Percentiles rank a stretch among this genome's conserved stretches.
Evolutionary conservation across 2,888 invertebrate genomes (phyloP).

Genomic region (Agrenia bidenticulata): DNA sequence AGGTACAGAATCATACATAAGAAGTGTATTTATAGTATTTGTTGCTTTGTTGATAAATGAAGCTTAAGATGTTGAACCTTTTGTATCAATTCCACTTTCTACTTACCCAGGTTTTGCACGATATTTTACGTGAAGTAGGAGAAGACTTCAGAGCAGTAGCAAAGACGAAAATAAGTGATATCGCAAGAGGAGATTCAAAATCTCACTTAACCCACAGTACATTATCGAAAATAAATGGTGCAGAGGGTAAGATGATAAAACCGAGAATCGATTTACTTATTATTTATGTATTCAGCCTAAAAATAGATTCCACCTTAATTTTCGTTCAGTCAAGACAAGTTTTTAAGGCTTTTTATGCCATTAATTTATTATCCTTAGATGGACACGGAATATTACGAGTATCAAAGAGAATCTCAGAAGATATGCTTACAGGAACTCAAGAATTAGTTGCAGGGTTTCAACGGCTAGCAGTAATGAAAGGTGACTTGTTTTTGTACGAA

Average conservation of each 20-base stretch:
- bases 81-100: background rate
- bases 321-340: background rate
- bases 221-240: slow-evolving; percentile 41
- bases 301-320: background rate
- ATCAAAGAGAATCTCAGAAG: slow-evolving; percentile 49
- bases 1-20: no score
- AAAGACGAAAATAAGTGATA: slow-evolving; percentile 53
- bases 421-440: slow-evolving; percentile 48
- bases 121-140: slow-evolving; percentile 52
- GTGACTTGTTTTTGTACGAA: slow-evolving; percentile 17
- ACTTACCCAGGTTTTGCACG: slow-evolving; percentile 43
- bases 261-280: no score
- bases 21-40: no score
- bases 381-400: slow-evolving; percentile 48
- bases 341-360: background rate
- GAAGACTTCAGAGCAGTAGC: slow-evolving; percentile 51
- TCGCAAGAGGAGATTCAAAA: slow-evolving; percentile 53
- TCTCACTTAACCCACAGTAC: slow-evolving; percentile 51
- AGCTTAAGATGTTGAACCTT: no score
- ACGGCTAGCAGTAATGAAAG: slow-evolving; percentile 41
- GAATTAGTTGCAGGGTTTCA: slow-evolving; percentile 40
- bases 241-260: slow-evolving; percentile 16
- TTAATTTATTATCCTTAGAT: slow-evolving; percentile 38
- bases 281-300: background rate
- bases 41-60: no score